Conservation (phyloP, 37 sponge, comb jelly and placozoan species). For the Spongilla lacustris region DNA sequence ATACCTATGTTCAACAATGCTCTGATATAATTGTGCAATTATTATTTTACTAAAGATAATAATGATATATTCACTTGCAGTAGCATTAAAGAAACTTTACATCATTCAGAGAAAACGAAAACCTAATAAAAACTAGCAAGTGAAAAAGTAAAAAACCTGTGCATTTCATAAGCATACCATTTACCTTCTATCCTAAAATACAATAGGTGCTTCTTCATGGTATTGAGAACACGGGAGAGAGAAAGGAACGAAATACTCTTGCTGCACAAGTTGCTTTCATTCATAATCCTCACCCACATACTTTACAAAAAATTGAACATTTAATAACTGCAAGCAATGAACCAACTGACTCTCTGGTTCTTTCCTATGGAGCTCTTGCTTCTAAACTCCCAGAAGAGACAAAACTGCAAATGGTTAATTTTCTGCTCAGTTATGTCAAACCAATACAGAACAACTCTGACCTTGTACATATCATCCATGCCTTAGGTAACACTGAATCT, state of each 20-base stretch:
- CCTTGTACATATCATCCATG: conserved; percentile 24
- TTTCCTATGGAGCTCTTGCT: conserved; percentile 36
- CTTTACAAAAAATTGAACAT: conserved; percentile 8
- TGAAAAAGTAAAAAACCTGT: too few relatives aligned
- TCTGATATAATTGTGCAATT: too few relatives aligned
- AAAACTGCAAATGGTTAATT: conserved; percentile 4
- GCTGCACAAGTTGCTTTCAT: conserved; percentile 13
- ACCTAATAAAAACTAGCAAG: too few relatives aligned
- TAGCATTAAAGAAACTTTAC: too few relatives aligned
- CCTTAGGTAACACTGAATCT: conserved; percentile 58
- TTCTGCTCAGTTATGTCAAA: conserved; percentile 12
- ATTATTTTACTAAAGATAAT: too few relatives aligned
- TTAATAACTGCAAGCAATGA: neutral
- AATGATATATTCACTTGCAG: too few relatives aligned
- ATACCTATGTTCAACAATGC: too few relatives aligned
- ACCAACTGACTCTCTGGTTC: conserved; percentile 22
- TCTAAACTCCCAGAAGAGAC: neutral
- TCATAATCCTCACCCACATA: conserved; percentile 3
- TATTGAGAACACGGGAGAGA: neutral
- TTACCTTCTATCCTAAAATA: too few relatives aligned
- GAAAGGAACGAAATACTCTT: conserved; percentile 11
- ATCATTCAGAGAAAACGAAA: too few relatives aligned
- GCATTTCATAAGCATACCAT: too few relatives aligned
- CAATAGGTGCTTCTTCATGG: conserved; percentile 12
- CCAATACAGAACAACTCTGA: neutral